Evolutionary conservation across 2,888 invertebrate genomes (phyloP), one percentile per base, ranked within the genome.

Genomic region (Rhorus exstirpatorius): DNA sequence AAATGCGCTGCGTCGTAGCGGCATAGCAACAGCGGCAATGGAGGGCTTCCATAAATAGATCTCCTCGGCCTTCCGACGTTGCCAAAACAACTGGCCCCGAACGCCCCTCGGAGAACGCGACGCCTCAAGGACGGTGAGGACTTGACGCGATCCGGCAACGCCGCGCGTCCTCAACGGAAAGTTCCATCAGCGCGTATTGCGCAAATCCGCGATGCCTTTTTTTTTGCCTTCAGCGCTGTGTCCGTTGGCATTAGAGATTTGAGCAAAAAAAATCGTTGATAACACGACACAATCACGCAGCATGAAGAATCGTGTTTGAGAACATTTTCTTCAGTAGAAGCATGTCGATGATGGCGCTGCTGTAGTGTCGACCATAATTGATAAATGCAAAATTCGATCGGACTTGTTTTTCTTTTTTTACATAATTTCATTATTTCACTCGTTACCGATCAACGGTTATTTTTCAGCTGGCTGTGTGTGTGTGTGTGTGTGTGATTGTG

Each of bases 1-100:
- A 74, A 78, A 81, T 46, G 71, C 79, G 84, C 83, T 55, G 31
- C 75, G 72, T 65, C 65, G 77, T 55, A 65, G 86, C 86, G 83
- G 91, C 91, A 90, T 91, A 91, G 91, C 91, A 91, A 91, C 91
- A 91, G 88, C 90, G 82, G 82, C 85, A 86, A 89, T 89, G 87
- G 87, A 85, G 86, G 83, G 80, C 85, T 81, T 65, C 90, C 91
- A 91, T 89, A 91, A 91, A 91, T 91, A 91, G 90, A 90, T 86
- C 82, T 79, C 72, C 83, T 75, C 85, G 46, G 84, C 84, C 84
- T 83, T 87, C 85, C 91, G 87, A 86, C 76, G 91, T 91, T 91
- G 91, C 91, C 91, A 88, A 88, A 88, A 87, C 85, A 74, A 87
- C 87, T 88, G 89, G 89, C 90, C 89, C 89, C 88, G 87, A 79